Base-by-base conservation (phyloP, 2,888 invertebrate genomes). In the Erebia epiphron region DNA sequence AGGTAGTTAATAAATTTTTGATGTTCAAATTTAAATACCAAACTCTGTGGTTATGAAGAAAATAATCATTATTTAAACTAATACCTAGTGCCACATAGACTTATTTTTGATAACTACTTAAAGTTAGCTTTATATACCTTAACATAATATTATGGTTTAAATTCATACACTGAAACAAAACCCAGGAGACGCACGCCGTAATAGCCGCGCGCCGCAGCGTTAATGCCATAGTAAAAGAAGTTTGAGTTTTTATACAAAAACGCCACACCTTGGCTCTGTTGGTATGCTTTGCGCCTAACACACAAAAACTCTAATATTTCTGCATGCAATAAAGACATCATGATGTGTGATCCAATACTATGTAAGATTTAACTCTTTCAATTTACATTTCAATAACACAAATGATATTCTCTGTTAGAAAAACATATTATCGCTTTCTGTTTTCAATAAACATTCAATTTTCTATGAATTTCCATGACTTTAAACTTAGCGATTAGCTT, bases 371-470 rank as follows among this genome's bases (percentile, higher is more conserved):
- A n/a, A 57, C 18, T 56, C 35, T 63, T 41, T 21, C n/a, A 62
- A 21, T 62, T 46, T 41, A 43, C 21, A 56, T 46, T 71, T 69
- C 61, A 66, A 73, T 62, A n/a, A 52, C 52, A 16, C 16, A 52
- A 16, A 14, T 52, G 1, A 52, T 52, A 52, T 35, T 46, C 71
- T 72, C 71, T 72, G 67, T 66, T 68, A 63, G 43, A 72, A n/a
- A 57, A 62, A 60, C 43, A 58, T 35, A 69, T 49, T n/a, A 52
- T 65, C 65, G 61, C 62, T 69, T 18, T 73, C 46, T 66, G 61
- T 41, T 52, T 67, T 68, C 62, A 74, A 72, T 68, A 72, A 70
- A 70, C 57, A 68, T 73, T 68, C 66, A 65, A 68, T 68, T 70
- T 49, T 68, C 16, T 41, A 60, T 50, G 60, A 52, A 56, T 61